Base-by-base conservation (phyloP, 2,113 vertebrate species). In the Silurus glanis region DNA sequence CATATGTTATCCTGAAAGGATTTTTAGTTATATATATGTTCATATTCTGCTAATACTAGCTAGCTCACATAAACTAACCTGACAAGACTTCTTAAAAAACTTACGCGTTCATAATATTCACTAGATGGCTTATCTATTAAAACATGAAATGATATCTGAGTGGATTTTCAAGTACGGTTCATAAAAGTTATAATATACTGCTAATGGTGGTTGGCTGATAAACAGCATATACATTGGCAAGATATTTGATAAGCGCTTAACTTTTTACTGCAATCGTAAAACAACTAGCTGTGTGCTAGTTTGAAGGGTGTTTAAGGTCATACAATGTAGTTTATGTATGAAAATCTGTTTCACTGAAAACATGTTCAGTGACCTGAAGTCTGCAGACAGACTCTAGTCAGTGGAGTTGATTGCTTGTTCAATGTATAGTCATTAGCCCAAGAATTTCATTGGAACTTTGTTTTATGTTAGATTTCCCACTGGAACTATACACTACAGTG, bases 381-480 rank as follows among this genome's bases (percentile, higher is more conserved):
- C n/a, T 69, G 5, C 64, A 28, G 64, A 67, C 66, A 16, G 25
- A 67, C 13, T 12, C 25, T 67, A 1, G 4, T 67, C 66, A 67
- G 10, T 28, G 28, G 66, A 28, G 23, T 66, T 66, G 25, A n/a
- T 8, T 37, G 12, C 25, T 28, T 67, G 66, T 67, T 25, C 25
- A 28, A 14, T 6, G 12, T 14, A 12, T 13, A 28, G 16, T 69
- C 2, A 37, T 69, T 69, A 69, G 66, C 28, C 25, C 28, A 51
- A 16, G 45, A 82, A 51, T 23, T 12, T 64, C 3, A 13, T 14
- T 10, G 21, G 17, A 64, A 25, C 12, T 80, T 62, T 51, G 10
- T 16, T 83, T 28, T 14, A 58, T 37, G 55, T 74, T 84, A 45
- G n/a, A 64, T 78, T 85, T 37, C 45, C n/a, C 72, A 49, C 16